These are phyloP conservation scores for Drosophila kepulauana DNA, from an alignment of 1,140 invertebrate species.

Conservation along the genomic window DNA sequence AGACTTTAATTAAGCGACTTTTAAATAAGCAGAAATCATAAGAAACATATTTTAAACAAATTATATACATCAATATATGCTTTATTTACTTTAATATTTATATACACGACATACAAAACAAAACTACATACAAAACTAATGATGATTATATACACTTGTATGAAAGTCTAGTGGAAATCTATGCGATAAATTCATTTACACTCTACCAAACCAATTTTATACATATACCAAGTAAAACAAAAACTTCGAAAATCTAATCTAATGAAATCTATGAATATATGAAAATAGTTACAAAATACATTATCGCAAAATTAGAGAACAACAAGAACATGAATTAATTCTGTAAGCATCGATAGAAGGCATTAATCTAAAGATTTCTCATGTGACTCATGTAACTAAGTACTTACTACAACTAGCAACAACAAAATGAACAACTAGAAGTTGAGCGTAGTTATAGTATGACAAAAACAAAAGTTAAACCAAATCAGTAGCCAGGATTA, in stretches of 20 bases:
- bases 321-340: constrained; percentile 20
- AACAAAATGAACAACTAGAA: constrained; percentile 54
- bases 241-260: constrained; percentile 55
- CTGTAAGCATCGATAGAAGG: constrained; percentile 5
- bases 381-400: constrained; percentile 63
- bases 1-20: constrained; percentile 77
- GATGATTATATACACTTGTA: constrained; percentile 56
- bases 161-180: constrained; percentile 60
- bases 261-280: constrained; percentile 29
- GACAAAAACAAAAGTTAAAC: constrained; percentile 49
- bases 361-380: constrained; percentile 58
- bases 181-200: constrained; percentile 78
- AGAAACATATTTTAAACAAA: constrained; percentile 66
- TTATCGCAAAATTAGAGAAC: constrained; percentile 44
- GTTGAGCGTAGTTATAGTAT: constrained; percentile 71
- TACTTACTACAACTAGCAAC: constrained; percentile 31
- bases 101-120: constrained; percentile 53
- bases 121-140: constrained; percentile 49
- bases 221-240: constrained; percentile 43
- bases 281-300: constrained; percentile 47
- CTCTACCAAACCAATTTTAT: constrained; percentile 74
- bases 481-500: constrained; percentile 57
- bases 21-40: constrained; percentile 70
- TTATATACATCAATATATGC: constrained; percentile 78
- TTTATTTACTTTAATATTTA: constrained; percentile 82